phyloP scores from a whole-genome alignment of 2,797 vertebrate species.

The Botia kubotai region DNA sequence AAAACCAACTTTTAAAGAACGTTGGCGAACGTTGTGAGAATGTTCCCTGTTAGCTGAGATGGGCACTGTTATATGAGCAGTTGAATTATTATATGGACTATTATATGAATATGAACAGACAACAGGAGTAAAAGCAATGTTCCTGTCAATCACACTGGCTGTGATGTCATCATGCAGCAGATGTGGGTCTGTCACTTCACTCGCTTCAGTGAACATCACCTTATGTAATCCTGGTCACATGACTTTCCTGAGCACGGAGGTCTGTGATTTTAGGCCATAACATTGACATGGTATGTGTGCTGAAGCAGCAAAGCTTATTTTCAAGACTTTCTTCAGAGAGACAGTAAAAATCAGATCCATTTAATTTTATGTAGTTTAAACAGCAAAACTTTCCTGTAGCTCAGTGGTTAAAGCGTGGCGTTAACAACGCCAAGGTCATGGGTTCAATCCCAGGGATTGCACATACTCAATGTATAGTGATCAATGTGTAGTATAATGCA shows the following conservation, averaged over 20 bases:
- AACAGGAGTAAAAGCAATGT: slow-evolving; percentile 22
- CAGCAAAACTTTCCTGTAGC: background rate
- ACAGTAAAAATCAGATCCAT: no score
- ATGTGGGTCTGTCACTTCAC: slow-evolving; percentile 18
- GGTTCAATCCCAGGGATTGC: no score
- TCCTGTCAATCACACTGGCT: slow-evolving; percentile 49
- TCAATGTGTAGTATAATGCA: no score
- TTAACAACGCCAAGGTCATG: no score
- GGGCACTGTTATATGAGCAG: background rate
- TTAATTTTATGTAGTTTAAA: no score
- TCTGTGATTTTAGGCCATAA: slow-evolving; percentile 39
- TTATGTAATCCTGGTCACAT: slow-evolving; percentile 61
- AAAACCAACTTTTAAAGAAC: no score
- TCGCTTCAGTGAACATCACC: slow-evolving; percentile 44
- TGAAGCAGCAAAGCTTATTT: background rate
- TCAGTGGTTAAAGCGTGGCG: no score
- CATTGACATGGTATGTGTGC: background rate
- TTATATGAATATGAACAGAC: background rate
- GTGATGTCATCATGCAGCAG: slow-evolving; percentile 56
- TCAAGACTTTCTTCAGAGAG: background rate
- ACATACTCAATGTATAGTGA: no score
- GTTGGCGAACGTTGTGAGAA: no score
- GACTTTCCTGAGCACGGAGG: slow-evolving; percentile 17
- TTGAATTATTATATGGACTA: background rate
- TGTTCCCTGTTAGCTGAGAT: no score